Percentiles rank a stretch among this genome's conserved stretches.
phyloP scores from a whole-genome alignment of 2,113 vertebrate genomes.

The Passer montanus region DNA sequence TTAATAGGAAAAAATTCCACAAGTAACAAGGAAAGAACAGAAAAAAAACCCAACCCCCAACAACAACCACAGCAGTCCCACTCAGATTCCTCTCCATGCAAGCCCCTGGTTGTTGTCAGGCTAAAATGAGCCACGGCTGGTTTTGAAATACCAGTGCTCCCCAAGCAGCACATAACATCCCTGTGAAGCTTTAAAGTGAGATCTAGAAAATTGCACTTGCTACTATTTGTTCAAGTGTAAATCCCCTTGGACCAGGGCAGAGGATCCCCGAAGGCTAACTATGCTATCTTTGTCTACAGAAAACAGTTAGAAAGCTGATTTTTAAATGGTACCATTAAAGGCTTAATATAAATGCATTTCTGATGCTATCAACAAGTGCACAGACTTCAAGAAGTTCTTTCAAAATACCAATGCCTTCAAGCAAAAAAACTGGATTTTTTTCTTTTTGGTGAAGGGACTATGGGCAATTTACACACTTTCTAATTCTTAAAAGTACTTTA shows the following conservation, averaged over 20 bases:
- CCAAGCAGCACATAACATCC: background rate
- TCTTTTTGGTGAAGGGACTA: background rate
- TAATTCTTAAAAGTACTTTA: background rate
- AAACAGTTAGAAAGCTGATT: slow-evolving; percentile 23
- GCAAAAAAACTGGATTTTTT: background rate
- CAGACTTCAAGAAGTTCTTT: slow-evolving; percentile 4
- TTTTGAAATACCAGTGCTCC: background rate
- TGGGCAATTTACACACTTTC: background rate
- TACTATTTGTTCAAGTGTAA: background rate
- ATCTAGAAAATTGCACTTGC: background rate
- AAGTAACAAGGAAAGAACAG: background rate
- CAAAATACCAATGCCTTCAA: background rate
- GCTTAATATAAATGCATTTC: background rate
- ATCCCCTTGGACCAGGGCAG: background rate
- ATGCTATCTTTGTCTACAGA: background rate
- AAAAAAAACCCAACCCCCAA: background rate
- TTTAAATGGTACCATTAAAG: slow-evolving; percentile 23
- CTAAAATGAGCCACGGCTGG: background rate
- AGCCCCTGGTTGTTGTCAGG: background rate
- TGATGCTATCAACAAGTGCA: background rate
- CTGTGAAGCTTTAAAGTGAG: background rate
- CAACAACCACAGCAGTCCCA: background rate
- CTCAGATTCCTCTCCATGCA: background rate
- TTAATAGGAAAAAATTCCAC: background rate
- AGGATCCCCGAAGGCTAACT: background rate